Evolutionary conservation across 2,888 invertebrate genomes (phyloP).

Genomic region (Leptarthrus brevirostris): DNA sequence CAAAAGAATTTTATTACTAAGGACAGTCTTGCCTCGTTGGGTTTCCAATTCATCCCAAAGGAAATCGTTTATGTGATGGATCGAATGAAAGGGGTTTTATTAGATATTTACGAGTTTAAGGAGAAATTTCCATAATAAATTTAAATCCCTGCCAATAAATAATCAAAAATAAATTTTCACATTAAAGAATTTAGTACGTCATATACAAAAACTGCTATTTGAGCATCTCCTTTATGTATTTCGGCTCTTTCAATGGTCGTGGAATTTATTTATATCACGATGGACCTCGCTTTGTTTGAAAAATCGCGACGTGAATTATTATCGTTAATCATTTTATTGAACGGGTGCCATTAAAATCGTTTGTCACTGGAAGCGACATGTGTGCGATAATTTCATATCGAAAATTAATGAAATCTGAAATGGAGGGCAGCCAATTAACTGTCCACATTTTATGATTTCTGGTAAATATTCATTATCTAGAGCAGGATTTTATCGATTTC

Average conservation of each 20-base stretch:
- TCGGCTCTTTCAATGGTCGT: not conserved
- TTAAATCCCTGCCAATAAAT: conserved; percentile 25
- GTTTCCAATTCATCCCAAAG: conserved; percentile 27
- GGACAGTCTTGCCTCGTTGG: conserved; percentile 14
- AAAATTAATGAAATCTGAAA: too few species aligned
- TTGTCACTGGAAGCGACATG: too few species aligned
- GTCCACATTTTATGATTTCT: too few species aligned
- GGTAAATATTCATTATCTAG: too few species aligned
- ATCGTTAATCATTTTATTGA: not conserved
- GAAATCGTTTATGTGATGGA: conserved; percentile 37
- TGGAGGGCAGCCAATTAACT: too few species aligned
- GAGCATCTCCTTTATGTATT: too few species aligned
- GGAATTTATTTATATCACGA: not conserved
- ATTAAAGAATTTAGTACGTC: conserved; percentile 12
- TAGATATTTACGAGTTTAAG: conserved; percentile 35
- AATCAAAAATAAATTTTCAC: conserved; percentile 23
- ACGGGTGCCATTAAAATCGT: not conserved
- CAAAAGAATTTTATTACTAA: conserved; percentile 40
- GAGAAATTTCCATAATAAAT: conserved; percentile 36
- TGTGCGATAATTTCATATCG: not conserved
- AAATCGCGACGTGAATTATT: not conserved
- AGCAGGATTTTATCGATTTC: too few species aligned
- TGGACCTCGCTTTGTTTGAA: not conserved
- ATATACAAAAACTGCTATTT: not conserved
- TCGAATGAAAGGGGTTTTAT: conserved; percentile 26